These are phyloP conservation scores for Rissa tridactyla DNA, from an alignment of 2,113 vertebrate species.

Conservation along the genomic window DNA sequence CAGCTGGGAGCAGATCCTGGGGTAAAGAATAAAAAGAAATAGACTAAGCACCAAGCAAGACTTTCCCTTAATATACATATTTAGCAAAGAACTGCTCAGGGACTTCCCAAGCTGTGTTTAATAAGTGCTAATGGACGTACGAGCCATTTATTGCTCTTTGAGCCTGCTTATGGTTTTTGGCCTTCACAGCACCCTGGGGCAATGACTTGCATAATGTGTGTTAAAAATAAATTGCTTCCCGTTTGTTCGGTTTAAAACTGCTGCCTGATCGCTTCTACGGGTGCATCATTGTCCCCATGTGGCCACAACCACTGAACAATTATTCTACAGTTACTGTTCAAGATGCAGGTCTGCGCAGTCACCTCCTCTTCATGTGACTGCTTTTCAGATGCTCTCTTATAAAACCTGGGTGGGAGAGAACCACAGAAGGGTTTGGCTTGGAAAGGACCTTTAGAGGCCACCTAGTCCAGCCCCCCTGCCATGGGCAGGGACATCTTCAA, in stretches of 20 bases:
- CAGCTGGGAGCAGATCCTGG: neutral
- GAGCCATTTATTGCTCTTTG: neutral
- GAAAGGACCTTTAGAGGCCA: neutral
- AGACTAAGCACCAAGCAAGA: neutral
- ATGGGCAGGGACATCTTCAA: neutral
- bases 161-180: neutral
- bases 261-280: fast-evolving
- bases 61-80: neutral
- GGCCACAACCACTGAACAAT: neutral
- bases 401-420: neutral
- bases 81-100: neutral
- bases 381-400: neutral
- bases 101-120: neutral
- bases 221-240: neutral
- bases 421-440: neutral
- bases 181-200: neutral
- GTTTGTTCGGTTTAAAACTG: neutral
- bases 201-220: neutral
- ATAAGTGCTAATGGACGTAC: neutral
- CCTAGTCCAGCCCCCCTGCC: fast-evolving
- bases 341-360: neutral
- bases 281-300: neutral
- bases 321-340: neutral
- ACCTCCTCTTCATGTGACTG: fast-evolving
- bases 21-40: neutral